A percentile compares a stretch with the other conserved stretches of the same genome.
These are phyloP conservation scores for Hecatera dysodea DNA, from an alignment of 2,888 invertebrate genomes.

Conservation along the genomic window DNA sequence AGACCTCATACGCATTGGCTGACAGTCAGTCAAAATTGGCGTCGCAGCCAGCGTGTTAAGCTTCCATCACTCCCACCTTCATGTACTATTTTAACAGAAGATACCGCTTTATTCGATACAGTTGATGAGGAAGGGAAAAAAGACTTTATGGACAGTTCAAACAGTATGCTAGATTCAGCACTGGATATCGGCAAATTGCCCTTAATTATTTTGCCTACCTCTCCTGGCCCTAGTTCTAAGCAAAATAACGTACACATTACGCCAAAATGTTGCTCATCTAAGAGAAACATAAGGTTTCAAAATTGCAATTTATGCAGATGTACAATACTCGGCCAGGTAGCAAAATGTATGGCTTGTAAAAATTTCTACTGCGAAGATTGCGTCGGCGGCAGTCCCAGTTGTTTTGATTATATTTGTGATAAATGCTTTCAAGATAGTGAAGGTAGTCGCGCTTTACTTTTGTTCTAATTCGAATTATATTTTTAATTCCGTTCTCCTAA, in stretches of 20 bases:
- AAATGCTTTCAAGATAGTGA: slow-evolving; percentile 14
- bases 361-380: slow-evolving; percentile 10
- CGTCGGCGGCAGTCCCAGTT: slow-evolving; percentile 1
- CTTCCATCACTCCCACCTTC: slow-evolving; percentile 8
- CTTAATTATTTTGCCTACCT: slow-evolving; percentile 5
- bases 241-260: neutral
- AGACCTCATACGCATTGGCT: too few relatives aligned
- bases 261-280: neutral
- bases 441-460: slow-evolving; percentile 14
- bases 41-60: too few relatives aligned
- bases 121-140: neutral
- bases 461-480: neutral
- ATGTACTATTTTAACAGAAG: slow-evolving; percentile 17
- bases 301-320: slow-evolving; percentile 11
- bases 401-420: slow-evolving; percentile 10
- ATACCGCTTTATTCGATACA: neutral
- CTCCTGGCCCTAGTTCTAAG: slow-evolving; percentile 1
- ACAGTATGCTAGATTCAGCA: neutral
- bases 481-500: neutral
- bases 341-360: slow-evolving; percentile 23
- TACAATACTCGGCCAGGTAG: slow-evolving; percentile 8
- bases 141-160: neutral
- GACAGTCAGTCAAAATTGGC: too few relatives aligned
- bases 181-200: slow-evolving; percentile 8
- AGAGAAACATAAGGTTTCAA: neutral